phyloP scores from a whole-genome alignment of 1,140 invertebrate genomes.

The Stegodyphus mimosarum region DNA sequence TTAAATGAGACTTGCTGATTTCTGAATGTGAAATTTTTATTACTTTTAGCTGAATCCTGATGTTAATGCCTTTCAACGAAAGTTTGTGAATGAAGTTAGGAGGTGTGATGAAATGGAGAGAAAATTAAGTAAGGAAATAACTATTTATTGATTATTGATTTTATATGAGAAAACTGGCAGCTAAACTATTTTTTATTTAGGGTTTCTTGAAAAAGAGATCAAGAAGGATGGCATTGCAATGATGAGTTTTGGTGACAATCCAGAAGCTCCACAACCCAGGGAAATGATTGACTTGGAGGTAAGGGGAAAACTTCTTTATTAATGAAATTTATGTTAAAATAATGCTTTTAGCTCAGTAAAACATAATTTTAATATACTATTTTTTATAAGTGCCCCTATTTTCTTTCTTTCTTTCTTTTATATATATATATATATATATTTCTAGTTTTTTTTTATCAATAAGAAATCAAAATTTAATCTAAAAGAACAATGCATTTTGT shows the following conservation, averaged over 20 bases:
- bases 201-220: conserved; percentile 94
- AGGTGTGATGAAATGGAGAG: conserved; percentile 72
- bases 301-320: conserved; percentile 30
- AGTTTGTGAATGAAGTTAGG: conserved; percentile 81
- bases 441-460: too few species aligned
- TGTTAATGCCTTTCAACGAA: conserved; percentile 88
- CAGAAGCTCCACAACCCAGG: conserved; percentile 93
- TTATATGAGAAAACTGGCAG: neutral
- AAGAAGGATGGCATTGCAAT: conserved; percentile 95
- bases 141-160: neutral
- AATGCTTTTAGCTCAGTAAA: too few species aligned
- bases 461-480: too few species aligned
- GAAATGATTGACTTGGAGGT: conserved; percentile 97
- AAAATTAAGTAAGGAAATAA: conserved; percentile 73
- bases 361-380: too few species aligned
- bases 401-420: too few species aligned
- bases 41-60: conserved; percentile 79
- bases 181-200: conserved; percentile 64
- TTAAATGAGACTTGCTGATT: neutral
- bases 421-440: too few species aligned
- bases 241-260: conserved; percentile 89
- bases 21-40: neutral
- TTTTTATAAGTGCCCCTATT: too few species aligned
- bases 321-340: too few species aligned
- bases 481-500: too few species aligned